phyloP scores from a whole-genome alignment of 1,140 invertebrate genomes.

The Tenebrio molitor region DNA sequence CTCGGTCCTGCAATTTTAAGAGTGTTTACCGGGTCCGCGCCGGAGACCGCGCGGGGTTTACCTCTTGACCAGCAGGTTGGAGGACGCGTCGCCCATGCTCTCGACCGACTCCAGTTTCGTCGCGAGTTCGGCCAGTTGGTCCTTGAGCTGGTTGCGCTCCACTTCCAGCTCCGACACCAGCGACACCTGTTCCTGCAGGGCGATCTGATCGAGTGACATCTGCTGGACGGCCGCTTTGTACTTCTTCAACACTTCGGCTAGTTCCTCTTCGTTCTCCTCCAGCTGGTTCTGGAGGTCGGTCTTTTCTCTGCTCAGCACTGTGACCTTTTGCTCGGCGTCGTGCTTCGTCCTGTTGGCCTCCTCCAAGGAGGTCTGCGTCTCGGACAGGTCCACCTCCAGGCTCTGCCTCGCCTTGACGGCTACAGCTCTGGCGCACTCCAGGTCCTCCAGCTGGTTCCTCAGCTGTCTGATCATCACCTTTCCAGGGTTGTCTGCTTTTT shows the following conservation, averaged over 20 bases:
- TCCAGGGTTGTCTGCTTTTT: conserved; percentile 84
- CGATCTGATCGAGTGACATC: conserved; percentile 86
- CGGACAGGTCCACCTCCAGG: conserved; percentile 83
- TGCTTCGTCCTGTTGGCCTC: conserved; percentile 74
- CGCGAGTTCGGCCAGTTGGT: conserved; percentile 82
- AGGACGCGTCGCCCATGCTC: conserved; percentile 82
- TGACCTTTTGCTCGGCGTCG: conserved; percentile 86
- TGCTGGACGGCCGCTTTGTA: conserved; percentile 91
- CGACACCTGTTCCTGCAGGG: conserved; percentile 83
- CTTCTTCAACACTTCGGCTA: conserved; percentile 91
- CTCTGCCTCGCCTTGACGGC: conserved; percentile 88
- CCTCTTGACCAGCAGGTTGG: conserved; percentile 78
- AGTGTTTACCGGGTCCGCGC: too few relatives aligned
- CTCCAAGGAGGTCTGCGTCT: conserved; percentile 83
- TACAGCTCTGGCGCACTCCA: conserved; percentile 84
- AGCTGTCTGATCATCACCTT: conserved; percentile 89
- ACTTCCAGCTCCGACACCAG: conserved; percentile 84
- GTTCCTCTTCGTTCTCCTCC: conserved; percentile 93
- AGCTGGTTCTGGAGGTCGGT: conserved; percentile 85
- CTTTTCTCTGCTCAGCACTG: conserved; percentile 81
- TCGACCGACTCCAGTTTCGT: conserved; percentile 84
- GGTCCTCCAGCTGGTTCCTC: conserved; percentile 91
- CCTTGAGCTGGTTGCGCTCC: conserved; percentile 81
- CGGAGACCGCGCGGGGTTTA: conserved; percentile 50
- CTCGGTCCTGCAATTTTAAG: conserved; percentile 78